phyloP scores from a whole-genome alignment of 1,140 invertebrate genomes.

The Harpegnathos saltator region DNA sequence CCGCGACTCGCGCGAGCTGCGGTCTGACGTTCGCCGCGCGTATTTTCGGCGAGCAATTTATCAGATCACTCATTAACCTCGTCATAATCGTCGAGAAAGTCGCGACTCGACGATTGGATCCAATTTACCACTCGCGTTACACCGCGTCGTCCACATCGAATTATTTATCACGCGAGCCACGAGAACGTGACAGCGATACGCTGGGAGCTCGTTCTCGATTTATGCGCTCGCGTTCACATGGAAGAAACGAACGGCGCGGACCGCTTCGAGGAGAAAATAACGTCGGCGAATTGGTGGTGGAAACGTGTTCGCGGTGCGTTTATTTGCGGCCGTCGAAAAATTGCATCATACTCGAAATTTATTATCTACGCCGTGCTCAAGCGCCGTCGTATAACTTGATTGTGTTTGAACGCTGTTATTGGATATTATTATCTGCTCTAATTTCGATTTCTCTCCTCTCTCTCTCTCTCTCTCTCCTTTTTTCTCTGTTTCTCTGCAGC shows the following conservation, averaged over 20 bases:
- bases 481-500: too few relatives aligned
- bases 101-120: constrained; percentile 37
- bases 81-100: constrained; percentile 18
- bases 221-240: too few relatives aligned
- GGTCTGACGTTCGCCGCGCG: too few relatives aligned
- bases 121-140: constrained; percentile 49
- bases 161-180: constrained; percentile 10
- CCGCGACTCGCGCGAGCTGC: too few relatives aligned
- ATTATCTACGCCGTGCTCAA: constrained; percentile 12
- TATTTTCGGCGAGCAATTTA: constrained; percentile 46
- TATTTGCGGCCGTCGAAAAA: constrained; percentile 9
- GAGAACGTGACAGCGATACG: constrained; percentile 32
- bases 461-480: too few relatives aligned
- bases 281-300: too few relatives aligned
- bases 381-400: neutral
- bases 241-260: neutral
- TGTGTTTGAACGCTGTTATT: constrained; percentile 23
- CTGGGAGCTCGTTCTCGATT: constrained; percentile 7
- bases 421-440: constrained; percentile 19
- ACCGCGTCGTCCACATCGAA: constrained; percentile 31
- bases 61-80: constrained; percentile 37
- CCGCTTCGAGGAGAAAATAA: neutral
- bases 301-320: neutral
- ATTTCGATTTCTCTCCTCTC: neutral
- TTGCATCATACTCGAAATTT: neutral